These are phyloP conservation scores for Ptychodera flava DNA, from an alignment of 35 echinoderm and acorn worm species.

Conservation along the genomic window DNA sequence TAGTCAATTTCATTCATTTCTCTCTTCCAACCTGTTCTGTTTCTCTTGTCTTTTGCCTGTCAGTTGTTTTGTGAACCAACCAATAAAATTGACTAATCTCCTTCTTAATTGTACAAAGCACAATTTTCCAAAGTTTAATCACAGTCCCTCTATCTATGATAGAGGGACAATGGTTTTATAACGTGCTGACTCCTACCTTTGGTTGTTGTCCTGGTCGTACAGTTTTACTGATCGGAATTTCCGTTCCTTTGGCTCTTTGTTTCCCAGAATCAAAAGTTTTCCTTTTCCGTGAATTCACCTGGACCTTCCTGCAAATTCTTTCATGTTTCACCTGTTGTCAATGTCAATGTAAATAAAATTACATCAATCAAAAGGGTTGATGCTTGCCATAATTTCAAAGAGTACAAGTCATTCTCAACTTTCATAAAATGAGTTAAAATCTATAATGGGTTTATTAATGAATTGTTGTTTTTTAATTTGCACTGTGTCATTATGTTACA, in stretches of 20 bases:
- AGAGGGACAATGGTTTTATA: no score
- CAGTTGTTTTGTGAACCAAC: no score
- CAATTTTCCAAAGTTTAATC: no score
- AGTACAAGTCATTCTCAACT: not conserved
- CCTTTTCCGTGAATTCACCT: constrained; percentile 31
- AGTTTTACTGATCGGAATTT: constrained; percentile 29
- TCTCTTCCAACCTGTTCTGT: no score
- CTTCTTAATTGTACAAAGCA: no score
- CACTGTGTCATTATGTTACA: no score
- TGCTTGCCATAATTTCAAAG: not conserved
- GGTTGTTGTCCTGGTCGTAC: constrained; percentile 19
- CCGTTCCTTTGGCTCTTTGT: constrained; percentile 49
- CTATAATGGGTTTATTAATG: not conserved
- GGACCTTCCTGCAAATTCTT: constrained; percentile 42
- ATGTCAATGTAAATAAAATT: not conserved
- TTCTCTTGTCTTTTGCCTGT: no score
- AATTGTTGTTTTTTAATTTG: no score
- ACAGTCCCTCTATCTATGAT: no score
- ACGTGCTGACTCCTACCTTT: no score
- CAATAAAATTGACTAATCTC: no score
- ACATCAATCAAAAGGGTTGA: not conserved
- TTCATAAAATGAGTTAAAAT: not conserved
- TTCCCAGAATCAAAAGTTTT: constrained; percentile 63
- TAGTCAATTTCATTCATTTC: no score
- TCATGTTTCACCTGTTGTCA: constrained; percentile 38